Evolutionary conservation across 2,797 vertebrate species (phyloP), one percentile per base, ranked within the genome.

Genomic region (Monodelphis domestica): DNA sequence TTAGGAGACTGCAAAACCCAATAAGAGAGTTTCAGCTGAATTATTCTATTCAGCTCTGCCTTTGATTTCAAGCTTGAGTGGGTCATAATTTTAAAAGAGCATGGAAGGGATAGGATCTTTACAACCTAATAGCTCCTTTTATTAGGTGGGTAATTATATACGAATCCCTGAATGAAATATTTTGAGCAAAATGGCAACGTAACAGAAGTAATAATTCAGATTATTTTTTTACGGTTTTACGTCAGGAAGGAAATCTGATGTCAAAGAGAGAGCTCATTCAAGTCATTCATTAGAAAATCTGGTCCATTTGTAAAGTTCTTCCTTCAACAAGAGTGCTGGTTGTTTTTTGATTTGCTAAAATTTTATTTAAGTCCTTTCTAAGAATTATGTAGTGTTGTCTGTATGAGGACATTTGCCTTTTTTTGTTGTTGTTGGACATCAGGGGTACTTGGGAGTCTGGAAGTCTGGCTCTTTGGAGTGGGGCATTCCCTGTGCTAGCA

Each of bases 61-160:
- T 98, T 98, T 98, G 98, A 98, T 98, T 98, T 98, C 98, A 98
- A 98, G 98, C 98, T 98, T 98, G 97, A 98, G 97, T 98, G 97
- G 98, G 97, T 98, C 98, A 97, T 98, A 97, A 98, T 98, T 98
- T 97, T 98, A 92, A 97, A 98, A 98, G 97, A 98, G 97, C 97
- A 96, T 96, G 97, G 97, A 96, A 98, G 96, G 97, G 97, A 97
- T 97, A 96, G 97, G 97, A 98, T 98, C 98, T 98, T 98, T 98
- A 97, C 98, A 98, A 98, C 97, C 98, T 98, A 98, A 98, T 98
- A 97, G 98, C 98, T 98, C 98, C 96, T 98, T 98, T 98, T 98
- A 98, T 98, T 98, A 98, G 98, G 97, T 97, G 97, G 96, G 97
- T 98, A 98, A 98, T 98, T 98, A 98, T 97, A 98, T 98, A 97